Conservation (phyloP, 1,140 invertebrate species). For the Bombus breviceps region DNA sequence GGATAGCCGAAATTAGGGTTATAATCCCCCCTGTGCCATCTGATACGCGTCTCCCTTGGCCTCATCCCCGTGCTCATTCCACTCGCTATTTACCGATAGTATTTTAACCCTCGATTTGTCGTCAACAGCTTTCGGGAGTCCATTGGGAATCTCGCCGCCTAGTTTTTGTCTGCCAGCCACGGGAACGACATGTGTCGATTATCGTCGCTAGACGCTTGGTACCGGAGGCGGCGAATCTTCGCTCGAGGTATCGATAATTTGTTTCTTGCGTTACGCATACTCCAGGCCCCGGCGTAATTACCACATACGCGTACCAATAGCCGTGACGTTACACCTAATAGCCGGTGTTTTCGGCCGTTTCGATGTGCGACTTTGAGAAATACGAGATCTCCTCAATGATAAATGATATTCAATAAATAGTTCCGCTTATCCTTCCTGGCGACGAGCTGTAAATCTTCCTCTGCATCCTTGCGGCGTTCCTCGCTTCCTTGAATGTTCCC, state of each 20-base stretch:
- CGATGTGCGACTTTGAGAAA: not conserved
- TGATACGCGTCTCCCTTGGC: slow-evolving; percentile 73
- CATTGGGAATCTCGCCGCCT: slow-evolving; percentile 76
- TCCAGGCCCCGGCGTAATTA: slow-evolving; percentile 15
- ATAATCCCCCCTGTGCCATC: slow-evolving; percentile 78
- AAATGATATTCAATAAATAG: slow-evolving; percentile 35
- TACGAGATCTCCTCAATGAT: slow-evolving; percentile 3
- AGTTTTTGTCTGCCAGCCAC: slow-evolving; percentile 56
- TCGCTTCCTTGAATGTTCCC: not conserved
- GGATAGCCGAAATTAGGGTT: slow-evolving; percentile 80
- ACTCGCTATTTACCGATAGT: slow-evolving; percentile 81
- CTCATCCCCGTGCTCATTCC: slow-evolving; percentile 40
- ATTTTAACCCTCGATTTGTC: slow-evolving; percentile 84
- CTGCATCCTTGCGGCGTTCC: not conserved
- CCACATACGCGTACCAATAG: slow-evolving; percentile 5
- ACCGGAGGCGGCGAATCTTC: slow-evolving; percentile 12
- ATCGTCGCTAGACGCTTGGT: slow-evolving; percentile 46
- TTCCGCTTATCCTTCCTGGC: not conserved
- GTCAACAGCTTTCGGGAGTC: slow-evolving; percentile 79
- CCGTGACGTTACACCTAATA: slow-evolving; percentile 28
- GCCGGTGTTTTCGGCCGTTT: slow-evolving; percentile 35
- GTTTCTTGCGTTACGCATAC: not conserved
- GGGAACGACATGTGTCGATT: slow-evolving; percentile 69
- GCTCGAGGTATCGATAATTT: slow-evolving; percentile 42
- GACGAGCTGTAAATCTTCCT: slow-evolving; percentile 1